A percentile compares a stretch with the other conserved stretches of the same genome.
phyloP scores from a whole-genome alignment of 2,888 invertebrate species.

The Charanyca ferruginea region DNA sequence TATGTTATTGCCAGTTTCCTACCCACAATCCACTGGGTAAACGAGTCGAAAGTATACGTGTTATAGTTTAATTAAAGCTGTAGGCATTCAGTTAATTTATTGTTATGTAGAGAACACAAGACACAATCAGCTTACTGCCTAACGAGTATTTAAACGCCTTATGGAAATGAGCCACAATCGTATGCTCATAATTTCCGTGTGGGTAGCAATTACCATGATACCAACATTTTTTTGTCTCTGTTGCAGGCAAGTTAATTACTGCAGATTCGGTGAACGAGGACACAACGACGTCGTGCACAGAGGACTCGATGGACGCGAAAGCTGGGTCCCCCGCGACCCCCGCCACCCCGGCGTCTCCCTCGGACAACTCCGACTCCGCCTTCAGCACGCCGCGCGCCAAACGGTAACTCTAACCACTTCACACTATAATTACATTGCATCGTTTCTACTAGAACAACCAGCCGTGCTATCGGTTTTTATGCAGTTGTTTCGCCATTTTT shows the following conservation, averaged over 20 bases:
- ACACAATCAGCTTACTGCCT: slow-evolving; percentile 7
- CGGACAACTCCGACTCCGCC: slow-evolving; percentile 88
- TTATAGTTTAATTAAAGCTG: slow-evolving; percentile 32
- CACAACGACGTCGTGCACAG: slow-evolving; percentile 94
- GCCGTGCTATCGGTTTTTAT: slow-evolving; percentile 43
- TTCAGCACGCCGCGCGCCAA: slow-evolving; percentile 89
- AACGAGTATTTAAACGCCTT: slow-evolving; percentile 28
- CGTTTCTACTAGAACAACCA: slow-evolving; percentile 29
- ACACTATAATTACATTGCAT: slow-evolving; percentile 39
- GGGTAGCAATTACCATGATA: slow-evolving; percentile 10
- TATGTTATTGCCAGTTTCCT: slow-evolving; percentile 44
- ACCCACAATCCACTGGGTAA: slow-evolving; percentile 39
- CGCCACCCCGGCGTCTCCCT: slow-evolving; percentile 85
- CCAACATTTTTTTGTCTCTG: slow-evolving; percentile 30
- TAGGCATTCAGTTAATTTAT: slow-evolving; percentile 9
- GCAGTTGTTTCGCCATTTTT: slow-evolving; percentile 52
- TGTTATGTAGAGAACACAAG: slow-evolving; percentile 1
- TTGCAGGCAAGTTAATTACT: slow-evolving; percentile 82
- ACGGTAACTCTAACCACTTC: slow-evolving; percentile 74
- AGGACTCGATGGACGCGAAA: slow-evolving; percentile 94
- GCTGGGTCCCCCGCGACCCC: slow-evolving; percentile 83
- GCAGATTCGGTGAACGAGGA: slow-evolving; percentile 93
- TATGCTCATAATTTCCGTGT: slow-evolving; percentile 18
- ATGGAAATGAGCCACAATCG: slow-evolving; percentile 25
- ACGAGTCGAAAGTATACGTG: slow-evolving; percentile 40